A percentile compares a stretch with the other conserved stretches of the same genome.
These are phyloP conservation scores for Planiliza haematocheilus DNA, from an alignment of 2,113 vertebrate genomes.

Conservation along the genomic window DNA sequence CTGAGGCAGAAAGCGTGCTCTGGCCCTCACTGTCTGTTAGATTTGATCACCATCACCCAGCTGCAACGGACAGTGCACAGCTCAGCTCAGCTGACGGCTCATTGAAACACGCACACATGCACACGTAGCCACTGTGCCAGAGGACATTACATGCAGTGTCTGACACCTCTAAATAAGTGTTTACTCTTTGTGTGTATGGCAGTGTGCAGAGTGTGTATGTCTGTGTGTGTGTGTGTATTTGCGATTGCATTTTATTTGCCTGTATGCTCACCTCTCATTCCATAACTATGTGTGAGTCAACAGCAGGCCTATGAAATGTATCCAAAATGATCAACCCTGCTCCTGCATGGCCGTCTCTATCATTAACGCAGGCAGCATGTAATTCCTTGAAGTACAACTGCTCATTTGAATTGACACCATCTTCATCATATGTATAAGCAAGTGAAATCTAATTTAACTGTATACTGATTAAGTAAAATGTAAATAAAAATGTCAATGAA, in stretches of 20 bases:
- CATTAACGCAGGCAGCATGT: conserved; percentile 54
- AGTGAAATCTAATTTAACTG: conserved; percentile 25
- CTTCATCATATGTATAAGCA: conserved; percentile 39
- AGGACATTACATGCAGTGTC: conserved; percentile 76
- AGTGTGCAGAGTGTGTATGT: conserved; percentile 35
- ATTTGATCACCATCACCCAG: conserved; percentile 79
- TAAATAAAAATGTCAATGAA: conserved; percentile 65
- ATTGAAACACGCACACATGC: conserved; percentile 50
- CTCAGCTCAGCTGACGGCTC: conserved; percentile 69
- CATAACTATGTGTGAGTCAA: conserved; percentile 20
- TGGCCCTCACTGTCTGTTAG: conserved; percentile 76
- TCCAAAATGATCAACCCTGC: conserved; percentile 61
- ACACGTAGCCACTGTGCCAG: conserved; percentile 67
- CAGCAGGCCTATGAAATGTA: conserved; percentile 54
- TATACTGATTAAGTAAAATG: conserved; percentile 57
- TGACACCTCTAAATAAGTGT: conserved; percentile 82
- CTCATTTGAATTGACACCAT: conserved; percentile 58
- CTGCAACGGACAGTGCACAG: conserved; percentile 72
- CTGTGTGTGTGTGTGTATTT: conserved; percentile 40
- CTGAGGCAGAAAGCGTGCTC: conserved; percentile 74
- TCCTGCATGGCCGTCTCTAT: conserved; percentile 48
- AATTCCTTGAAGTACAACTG: conserved; percentile 48
- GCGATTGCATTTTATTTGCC: conserved; percentile 42
- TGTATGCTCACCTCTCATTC: conserved; percentile 40
- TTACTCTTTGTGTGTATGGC: conserved; percentile 65